These are phyloP conservation scores for Platysternon megacephalum DNA, from an alignment of 2,113 vertebrate genomes.

Conservation along the genomic window DNA sequence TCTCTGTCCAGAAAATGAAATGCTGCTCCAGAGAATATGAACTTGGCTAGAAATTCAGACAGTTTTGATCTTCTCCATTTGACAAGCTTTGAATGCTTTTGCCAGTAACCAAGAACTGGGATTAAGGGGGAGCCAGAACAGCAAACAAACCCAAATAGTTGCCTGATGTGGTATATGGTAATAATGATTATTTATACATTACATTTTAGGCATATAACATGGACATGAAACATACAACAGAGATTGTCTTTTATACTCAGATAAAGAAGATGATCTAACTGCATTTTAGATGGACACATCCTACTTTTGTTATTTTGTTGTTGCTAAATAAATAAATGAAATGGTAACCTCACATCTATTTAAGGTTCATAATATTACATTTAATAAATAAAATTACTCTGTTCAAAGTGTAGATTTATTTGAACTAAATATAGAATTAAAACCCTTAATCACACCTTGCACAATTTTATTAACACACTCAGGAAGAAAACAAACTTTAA, in stretches of 20 bases:
- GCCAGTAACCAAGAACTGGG: constrained; percentile 51
- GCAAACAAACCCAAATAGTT: constrained; percentile 54
- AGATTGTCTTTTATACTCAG: constrained; percentile 55
- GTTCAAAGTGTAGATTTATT: not conserved
- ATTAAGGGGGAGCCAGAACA: not conserved
- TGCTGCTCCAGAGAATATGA: constrained; percentile 52
- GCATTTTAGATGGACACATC: constrained; percentile 66
- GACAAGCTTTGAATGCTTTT: constrained; percentile 51
- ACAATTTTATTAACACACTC: constrained; percentile 56
- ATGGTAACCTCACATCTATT: constrained; percentile 34
- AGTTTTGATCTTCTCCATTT: constrained; percentile 45
- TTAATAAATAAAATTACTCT: constrained; percentile 27
- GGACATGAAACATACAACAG: constrained; percentile 56
- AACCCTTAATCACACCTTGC: constrained; percentile 37
- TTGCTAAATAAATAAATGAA: constrained; percentile 31
- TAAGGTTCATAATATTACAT: not conserved
- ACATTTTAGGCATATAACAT: constrained; percentile 45
- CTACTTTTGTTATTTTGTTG: constrained; percentile 51
- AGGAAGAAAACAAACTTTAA: constrained; percentile 70
- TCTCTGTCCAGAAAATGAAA: constrained; percentile 54
- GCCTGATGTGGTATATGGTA: constrained; percentile 6
- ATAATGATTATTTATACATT: not conserved
- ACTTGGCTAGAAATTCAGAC: constrained; percentile 60
- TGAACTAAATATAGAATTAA: constrained; percentile 30
- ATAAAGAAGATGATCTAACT: constrained; percentile 62